Conservation (phyloP, 2,113 vertebrate species). For the Psittacus erithacus region DNA sequence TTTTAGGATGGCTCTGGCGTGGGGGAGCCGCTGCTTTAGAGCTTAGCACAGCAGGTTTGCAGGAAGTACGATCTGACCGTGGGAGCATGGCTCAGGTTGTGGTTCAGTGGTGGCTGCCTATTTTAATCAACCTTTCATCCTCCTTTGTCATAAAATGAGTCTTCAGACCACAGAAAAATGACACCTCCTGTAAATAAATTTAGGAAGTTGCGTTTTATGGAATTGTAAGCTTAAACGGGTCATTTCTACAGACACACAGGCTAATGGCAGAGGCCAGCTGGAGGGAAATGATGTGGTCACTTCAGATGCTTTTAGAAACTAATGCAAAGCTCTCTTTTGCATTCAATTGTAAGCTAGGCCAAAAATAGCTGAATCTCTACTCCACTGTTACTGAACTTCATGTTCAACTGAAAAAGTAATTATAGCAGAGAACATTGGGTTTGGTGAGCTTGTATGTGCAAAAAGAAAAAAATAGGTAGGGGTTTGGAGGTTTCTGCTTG, state of each 20-base stretch:
- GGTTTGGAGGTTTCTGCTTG: not conserved
- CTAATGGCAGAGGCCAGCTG: not conserved
- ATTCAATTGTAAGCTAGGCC: not conserved
- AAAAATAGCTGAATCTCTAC: not conserved
- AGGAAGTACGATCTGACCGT: accelerated
- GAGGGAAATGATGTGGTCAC: not conserved
- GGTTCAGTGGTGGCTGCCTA: not conserved
- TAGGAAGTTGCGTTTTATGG: not conserved
- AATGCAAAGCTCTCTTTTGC: not conserved
- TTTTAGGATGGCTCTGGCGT: not conserved
- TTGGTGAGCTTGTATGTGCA: not conserved
- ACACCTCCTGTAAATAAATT: not conserved
- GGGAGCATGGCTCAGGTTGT: not conserved
- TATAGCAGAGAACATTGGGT: not conserved
- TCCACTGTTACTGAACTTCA: not conserved
- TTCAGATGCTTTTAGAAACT: not conserved
- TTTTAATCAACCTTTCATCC: not conserved
- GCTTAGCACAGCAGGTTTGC: not conserved
- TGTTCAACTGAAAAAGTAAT: not conserved
- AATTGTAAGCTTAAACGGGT: not conserved
- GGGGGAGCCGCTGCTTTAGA: not conserved
- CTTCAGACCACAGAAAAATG: not conserved
- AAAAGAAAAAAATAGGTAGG: not conserved
- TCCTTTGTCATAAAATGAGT: not conserved
- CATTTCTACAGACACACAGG: not conserved